These are phyloP conservation scores for Cromileptes altivelis DNA, from an alignment of 2,113 vertebrate genomes.

Conservation along the genomic window DNA sequence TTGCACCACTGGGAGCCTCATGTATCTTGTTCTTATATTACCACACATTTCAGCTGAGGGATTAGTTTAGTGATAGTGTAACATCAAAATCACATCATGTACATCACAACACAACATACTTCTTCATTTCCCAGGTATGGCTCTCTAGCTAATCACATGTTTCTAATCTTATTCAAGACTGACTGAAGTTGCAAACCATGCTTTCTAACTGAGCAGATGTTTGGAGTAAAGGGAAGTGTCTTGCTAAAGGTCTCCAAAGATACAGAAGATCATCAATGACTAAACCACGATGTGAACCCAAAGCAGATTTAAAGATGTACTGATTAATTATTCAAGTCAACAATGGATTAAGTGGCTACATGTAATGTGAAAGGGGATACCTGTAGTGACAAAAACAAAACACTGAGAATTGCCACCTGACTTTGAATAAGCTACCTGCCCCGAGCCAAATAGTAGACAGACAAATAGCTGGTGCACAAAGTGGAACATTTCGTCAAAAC, in stretches of 20 bases:
- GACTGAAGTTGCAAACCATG: background rate
- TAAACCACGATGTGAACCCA: background rate
- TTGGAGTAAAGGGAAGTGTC: background rate
- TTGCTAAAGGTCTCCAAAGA: background rate
- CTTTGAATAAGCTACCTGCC: too few species aligned
- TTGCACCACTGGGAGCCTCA: conserved; percentile 34
- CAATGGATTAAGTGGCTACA: background rate
- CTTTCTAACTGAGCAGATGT: background rate
- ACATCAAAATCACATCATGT: conserved; percentile 10
- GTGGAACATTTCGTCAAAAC: too few species aligned
- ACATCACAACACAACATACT: background rate
- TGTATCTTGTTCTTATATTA: conserved; percentile 51
- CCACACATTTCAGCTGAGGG: conserved; percentile 13
- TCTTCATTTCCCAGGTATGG: background rate
- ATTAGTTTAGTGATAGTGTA: background rate
- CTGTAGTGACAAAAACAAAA: background rate
- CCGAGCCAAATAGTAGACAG: background rate
- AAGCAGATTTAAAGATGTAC: background rate
- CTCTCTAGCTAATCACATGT: background rate
- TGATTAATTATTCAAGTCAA: background rate
- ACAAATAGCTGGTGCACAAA: too few species aligned
- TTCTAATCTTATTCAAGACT: conserved; percentile 4
- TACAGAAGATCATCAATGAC: background rate
- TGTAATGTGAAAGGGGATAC: background rate
- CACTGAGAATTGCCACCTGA: background rate